phyloP scores from a whole-genome alignment of 2,888 invertebrate genomes.

The Dolichopus griseipennis region DNA sequence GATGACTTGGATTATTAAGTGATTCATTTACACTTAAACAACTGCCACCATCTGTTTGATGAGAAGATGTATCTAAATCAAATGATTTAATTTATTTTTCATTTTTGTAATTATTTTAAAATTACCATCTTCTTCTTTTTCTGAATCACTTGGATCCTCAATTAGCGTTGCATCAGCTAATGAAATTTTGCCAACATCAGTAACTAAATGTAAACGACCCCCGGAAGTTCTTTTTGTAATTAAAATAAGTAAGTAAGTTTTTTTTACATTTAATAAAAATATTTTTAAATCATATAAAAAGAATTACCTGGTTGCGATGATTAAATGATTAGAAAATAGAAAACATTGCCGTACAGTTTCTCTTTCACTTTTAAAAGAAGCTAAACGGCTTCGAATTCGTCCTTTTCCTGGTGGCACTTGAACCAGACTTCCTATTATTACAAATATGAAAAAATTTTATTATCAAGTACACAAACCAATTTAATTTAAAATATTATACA shows the following conservation, averaged over 20 bases:
- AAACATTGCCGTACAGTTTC: conserved; percentile 74
- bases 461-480: too few relatives aligned
- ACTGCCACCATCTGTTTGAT: conserved; percentile 23
- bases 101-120: neutral
- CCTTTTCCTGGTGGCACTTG: conserved; percentile 58
- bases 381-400: conserved; percentile 47
- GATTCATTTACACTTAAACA: conserved; percentile 25
- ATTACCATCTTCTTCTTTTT: conserved; percentile 61
- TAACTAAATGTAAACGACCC: conserved; percentile 75
- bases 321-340: conserved; percentile 82
- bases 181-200: conserved; percentile 72
- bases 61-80: conserved; percentile 20
- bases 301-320: conserved; percentile 64
- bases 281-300: conserved; percentile 6
- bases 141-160: conserved; percentile 68
- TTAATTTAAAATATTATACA: too few relatives aligned
- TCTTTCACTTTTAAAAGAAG: conserved; percentile 57
- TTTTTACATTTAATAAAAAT: neutral
- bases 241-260: too few relatives aligned
- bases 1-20: conserved; percentile 18
- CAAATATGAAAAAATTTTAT: conserved; percentile 21
- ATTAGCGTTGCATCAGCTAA: conserved; percentile 75
- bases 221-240: conserved; percentile 55
- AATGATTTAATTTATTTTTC: neutral
- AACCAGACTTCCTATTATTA: conserved; percentile 56